Evolutionary conservation across 2,888 invertebrate species (phyloP), one percentile per base, ranked within the genome.

Genomic region (Calameuta pallipes): DNA sequence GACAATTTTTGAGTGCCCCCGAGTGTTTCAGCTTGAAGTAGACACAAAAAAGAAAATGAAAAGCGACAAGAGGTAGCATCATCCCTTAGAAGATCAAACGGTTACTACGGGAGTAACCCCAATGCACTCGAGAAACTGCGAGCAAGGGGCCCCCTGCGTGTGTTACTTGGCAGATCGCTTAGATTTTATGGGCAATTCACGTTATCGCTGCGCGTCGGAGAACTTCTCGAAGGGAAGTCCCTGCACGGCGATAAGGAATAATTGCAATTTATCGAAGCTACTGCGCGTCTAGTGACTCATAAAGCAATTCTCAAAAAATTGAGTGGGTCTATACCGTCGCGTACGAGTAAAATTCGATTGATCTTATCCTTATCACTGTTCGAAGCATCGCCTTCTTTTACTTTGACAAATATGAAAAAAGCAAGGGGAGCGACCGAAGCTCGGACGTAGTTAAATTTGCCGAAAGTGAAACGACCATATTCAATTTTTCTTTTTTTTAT

Each of bases 261-360:
- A 87, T 87, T 87, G 85, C 85, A 80, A 87, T 86, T 87, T 85
- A 88, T 85, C 80, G 83, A 73, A 74, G 79, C 79, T 36, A 76
- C 75, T 75, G 74, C 23, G 34, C 33, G 78, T 76, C 73, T 56
- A 41, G 69, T 79, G 74, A 74, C 69, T 79, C 73, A 76, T 76
- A 74, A 76, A 68, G n/a, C 73, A 30, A 74, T 76, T 74, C 76
- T 73, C 36, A 15, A 36, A 56, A 71, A 35, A n/a, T 74, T 33
- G 70, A 15, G 41, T 41, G 41, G 13, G 41, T 13, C 41, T 15
- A 41, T 41, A 41, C 41, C 1, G 36, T 3, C 36, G 41, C 41
- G 41, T 41, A 41, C 15, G 41, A 41, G 15, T 41, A 4, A 41
- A 41, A 41, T 41, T 41, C 4, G 41, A 41, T 41, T 41, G 41